Base-by-base conservation (phyloP, 2,888 invertebrate species). In the Blastobasis adustella region DNA sequence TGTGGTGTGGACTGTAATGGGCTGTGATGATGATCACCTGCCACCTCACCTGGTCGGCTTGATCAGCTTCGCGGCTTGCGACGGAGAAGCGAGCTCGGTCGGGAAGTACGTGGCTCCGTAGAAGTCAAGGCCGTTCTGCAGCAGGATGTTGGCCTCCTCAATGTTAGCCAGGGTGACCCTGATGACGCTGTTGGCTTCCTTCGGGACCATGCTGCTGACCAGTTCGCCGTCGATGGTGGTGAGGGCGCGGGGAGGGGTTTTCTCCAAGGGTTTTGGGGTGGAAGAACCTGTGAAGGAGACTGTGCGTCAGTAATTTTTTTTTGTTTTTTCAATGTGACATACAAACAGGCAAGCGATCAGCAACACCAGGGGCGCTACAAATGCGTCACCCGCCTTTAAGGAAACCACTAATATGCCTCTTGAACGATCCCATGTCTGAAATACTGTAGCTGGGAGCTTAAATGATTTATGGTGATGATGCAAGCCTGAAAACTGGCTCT, bases 41-140 rank as follows among this genome's bases (percentile, higher is more conserved):
- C 41, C n/a, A 49, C 37, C 53, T 50, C 63, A 89, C 89, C 82
- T 83, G 82, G 81, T 84, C 5, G 89, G 88, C 58, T 86, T 90
- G 70, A 89, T 90, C 71, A 91, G 85, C 63, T 89, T 91, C 39
- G 90, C 91, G 47, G 91, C 90, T 62, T 92, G 90, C 54, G 92
- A 90, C 39, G 93, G 91, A 58, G 91, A 90, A 44, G 92, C 93
- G 58, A 94, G 90, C 75, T 95, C 95, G 4, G 95, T 95, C 48
- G 95, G 95, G 82, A 96, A 96, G 87, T 93, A 95, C 37, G 96
- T 96, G 46, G 96, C 95, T 23, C 95, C 95, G 73, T 95, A 96
- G 86, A 96, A 96, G 82, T 96, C 95, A 54, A 96, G 87, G 0
- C 96, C 96, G 68, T 95, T 94, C 79, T 95, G 95, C 53, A 96